Evolutionary conservation across 2,113 vertebrate genomes (phyloP), one percentile per base, ranked within the genome.

Genomic region (Cricetomys ansorgei): DNA sequence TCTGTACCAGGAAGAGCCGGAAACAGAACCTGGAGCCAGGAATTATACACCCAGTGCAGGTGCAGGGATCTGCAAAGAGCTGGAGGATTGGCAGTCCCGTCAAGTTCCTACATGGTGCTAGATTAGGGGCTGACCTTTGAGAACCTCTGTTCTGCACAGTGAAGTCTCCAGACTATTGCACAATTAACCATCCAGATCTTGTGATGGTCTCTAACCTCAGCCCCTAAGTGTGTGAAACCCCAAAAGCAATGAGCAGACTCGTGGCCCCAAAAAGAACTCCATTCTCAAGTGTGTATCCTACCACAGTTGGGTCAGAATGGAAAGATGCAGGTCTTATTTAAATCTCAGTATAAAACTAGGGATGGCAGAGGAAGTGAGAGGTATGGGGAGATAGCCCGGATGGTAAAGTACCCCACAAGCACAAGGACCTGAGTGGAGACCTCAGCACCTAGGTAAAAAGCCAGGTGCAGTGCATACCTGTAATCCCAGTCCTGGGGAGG

Each of bases 241-340:
- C 9, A 21, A 5, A 53, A 55, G 40, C 57, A 64, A 11, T 12
- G 16, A 88, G 43, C 55, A 17, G 11, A 92, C 17, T 75, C 29
- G 7, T 4, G n/a, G n/a, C 29, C 48, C 29, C 31, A 1, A 2
- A 0, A 21, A 81, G 23, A 15, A 3, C 27, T 79, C 15, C 1
- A 37, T 70, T 43, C 12, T 55, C 72, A 40, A 0, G 0, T 1
- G 17, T 34, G 55, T 23, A 77, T 7, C n/a, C 34, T 13, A 37
- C 17, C 27, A 5, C 8, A 17, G n/a, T 57, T 40, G 19, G 55
- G 50, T 80, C 67, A 11, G 17, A 19, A 37, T 62, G 50, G 64
- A 88, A 77, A 76, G 16, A 6, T 2, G 25, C 3, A 7, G 4
- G 21, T 84, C 95, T 59, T 34, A 0, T 34, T 48, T 31, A 88